Evolutionary conservation across 2,888 invertebrate genomes (phyloP).

Genomic region (Hemaris fuciformis): DNA sequence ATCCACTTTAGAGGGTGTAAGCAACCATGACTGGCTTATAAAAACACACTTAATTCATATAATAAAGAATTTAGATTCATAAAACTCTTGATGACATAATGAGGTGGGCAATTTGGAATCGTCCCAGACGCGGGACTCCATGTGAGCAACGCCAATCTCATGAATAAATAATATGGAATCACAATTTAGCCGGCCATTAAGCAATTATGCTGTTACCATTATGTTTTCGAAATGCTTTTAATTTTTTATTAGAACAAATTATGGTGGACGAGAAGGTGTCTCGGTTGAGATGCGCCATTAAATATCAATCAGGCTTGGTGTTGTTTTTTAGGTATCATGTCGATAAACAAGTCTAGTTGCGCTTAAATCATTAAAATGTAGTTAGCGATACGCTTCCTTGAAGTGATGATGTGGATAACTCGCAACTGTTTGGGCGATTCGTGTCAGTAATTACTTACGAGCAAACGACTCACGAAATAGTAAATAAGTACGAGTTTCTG

Average conservation of each 20-base stretch:
- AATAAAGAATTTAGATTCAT: conserved; percentile 74
- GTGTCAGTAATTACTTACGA: too few species aligned
- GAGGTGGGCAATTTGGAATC: conserved; percentile 64
- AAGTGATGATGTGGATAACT: neutral
- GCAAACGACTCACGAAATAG: too few species aligned
- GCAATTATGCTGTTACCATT: conserved; percentile 76
- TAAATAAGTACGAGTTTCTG: too few species aligned
- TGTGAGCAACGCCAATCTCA: conserved; percentile 64
- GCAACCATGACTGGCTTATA: conserved; percentile 66
- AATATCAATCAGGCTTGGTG: conserved; percentile 69
- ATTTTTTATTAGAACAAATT: conserved; percentile 78
- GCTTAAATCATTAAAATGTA: conserved; percentile 19
- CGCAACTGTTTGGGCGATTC: neutral
- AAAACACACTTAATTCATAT: conserved; percentile 68
- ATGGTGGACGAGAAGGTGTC: conserved; percentile 66
- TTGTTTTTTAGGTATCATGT: neutral
- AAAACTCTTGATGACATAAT: conserved; percentile 80
- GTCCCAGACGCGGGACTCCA: conserved; percentile 59
- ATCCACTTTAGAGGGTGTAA: conserved; percentile 65
- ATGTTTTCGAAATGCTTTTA: conserved; percentile 78
- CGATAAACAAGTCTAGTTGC: conserved; percentile 14
- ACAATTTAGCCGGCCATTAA: conserved; percentile 75
- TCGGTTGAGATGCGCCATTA: conserved; percentile 64
- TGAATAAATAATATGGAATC: conserved; percentile 78
- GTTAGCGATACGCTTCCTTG: neutral